Conservation (phyloP, 23 tunicate species). For the Ascidia mentula region DNA sequence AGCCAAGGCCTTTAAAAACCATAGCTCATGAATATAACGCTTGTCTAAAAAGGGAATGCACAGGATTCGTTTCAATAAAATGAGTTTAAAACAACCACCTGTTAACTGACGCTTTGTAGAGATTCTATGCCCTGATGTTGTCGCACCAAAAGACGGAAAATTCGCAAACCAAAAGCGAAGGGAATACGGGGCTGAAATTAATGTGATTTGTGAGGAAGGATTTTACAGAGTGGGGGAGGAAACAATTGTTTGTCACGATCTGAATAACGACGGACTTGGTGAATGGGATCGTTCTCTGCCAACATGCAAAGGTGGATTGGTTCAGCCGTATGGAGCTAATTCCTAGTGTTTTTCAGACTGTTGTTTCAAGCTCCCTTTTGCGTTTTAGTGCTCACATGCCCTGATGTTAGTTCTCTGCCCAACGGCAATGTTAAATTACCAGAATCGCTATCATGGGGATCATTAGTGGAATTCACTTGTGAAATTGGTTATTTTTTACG, state of each 20-base stretch:
- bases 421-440: slow-evolving; percentile 29
- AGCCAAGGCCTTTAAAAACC: no score
- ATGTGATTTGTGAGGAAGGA: slow-evolving; percentile 36
- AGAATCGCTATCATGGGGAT: slow-evolving; percentile 16
- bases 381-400: not conserved
- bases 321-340: not conserved
- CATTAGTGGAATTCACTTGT: slow-evolving; percentile 19
- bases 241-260: slow-evolving; percentile 10
- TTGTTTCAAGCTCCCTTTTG: not conserved
- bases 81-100: no score
- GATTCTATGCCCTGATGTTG: slow-evolving; percentile 26
- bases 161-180: not conserved
- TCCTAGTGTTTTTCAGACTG: no score
- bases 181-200: slow-evolving; percentile 15
- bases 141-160: slow-evolving; percentile 35
- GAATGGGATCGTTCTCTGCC: slow-evolving; percentile 33
- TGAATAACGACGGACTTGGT: slow-evolving; percentile 28
- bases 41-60: no score
- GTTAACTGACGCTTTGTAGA: no score
- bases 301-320: slow-evolving; percentile 19
- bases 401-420: not conserved
- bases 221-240: slow-evolving; percentile 16
- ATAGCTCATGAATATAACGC: no score
- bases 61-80: no score
- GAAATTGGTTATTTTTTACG: slow-evolving; percentile 40